A percentile compares a stretch with the other conserved stretches of the same genome.
These are phyloP conservation scores for Ammodytes dubius DNA, from an alignment of 2,113 vertebrate genomes.

Conservation along the genomic window DNA sequence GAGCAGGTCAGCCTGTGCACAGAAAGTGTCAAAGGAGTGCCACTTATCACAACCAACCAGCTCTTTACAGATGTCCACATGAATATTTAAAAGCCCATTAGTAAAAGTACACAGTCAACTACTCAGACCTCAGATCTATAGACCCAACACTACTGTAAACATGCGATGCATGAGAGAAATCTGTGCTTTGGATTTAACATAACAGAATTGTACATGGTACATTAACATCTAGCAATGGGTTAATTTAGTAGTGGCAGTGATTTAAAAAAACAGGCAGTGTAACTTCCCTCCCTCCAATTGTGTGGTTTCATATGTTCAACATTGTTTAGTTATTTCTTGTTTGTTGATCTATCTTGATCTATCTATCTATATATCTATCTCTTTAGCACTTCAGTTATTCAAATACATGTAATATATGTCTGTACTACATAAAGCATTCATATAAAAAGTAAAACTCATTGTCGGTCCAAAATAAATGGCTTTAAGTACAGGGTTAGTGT, in stretches of 20 bases:
- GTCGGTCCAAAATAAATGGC: constrained; percentile 11
- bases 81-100: constrained; percentile 44
- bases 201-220: constrained; percentile 20
- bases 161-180: constrained; percentile 43
- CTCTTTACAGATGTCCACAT: constrained; percentile 17
- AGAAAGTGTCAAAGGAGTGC: constrained; percentile 62
- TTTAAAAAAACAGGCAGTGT: constrained; percentile 5
- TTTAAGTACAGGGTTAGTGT: constrained; percentile 28
- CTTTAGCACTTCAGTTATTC: no score
- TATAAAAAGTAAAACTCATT: background rate
- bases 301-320: constrained; percentile 30
- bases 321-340: background rate
- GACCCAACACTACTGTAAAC: constrained; percentile 27
- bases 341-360: no score
- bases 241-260: constrained; percentile 18
- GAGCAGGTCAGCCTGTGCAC: constrained; percentile 68
- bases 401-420: background rate
- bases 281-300: background rate
- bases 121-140: constrained; percentile 32
- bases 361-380: no score
- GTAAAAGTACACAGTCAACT: constrained; percentile 5
- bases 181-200: constrained; percentile 16
- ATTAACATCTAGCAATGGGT: constrained; percentile 41
- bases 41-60: constrained; percentile 58
- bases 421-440: background rate